Percentiles rank a stretch among this genome's conserved stretches.
phyloP scores from a whole-genome alignment of 1,140 invertebrate species.

The Leucophenga varia region DNA sequence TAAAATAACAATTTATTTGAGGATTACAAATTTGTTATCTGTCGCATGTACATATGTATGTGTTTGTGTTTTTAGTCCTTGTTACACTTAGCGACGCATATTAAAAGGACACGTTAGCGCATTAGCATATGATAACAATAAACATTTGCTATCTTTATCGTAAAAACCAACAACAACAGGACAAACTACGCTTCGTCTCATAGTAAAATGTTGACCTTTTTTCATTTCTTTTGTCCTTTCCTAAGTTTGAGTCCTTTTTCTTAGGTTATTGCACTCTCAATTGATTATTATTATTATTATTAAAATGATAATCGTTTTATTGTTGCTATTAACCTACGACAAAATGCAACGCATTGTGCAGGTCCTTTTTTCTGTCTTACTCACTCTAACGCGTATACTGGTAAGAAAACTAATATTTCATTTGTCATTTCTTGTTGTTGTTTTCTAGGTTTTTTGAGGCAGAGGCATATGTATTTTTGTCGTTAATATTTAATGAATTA shows the following conservation, averaged over 20 bases:
- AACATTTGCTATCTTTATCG: too few species aligned
- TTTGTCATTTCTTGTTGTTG: too few species aligned
- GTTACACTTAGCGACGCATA: too few species aligned
- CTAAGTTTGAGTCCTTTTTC: too few species aligned
- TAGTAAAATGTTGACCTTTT: too few species aligned
- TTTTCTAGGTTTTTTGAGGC: too few species aligned
- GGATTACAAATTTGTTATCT: constrained; percentile 41
- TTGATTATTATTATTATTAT: constrained; percentile 6
- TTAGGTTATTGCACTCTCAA: neutral
- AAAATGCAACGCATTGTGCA: neutral
- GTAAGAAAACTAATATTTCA: too few species aligned
- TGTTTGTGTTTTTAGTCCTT: neutral
- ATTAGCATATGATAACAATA: constrained; percentile 27
- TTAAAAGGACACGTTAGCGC: neutral
- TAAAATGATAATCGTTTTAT: constrained; percentile 26
- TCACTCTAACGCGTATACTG: neutral
- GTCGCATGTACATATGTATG: constrained; percentile 12
- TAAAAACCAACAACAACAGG: too few species aligned
- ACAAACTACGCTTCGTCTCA: too few species aligned
- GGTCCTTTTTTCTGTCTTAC: constrained; percentile 16
- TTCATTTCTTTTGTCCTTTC: constrained; percentile 9
- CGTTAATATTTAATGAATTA: constrained; percentile 49
- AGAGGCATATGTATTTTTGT: too few species aligned
- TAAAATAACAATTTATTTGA: constrained; percentile 53
- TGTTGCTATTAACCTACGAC: constrained; percentile 7